Percentiles rank a stretch among this genome's conserved stretches.
Conservation (phyloP, 1,140 invertebrate species). For the Pogonomyrmex californicus region DNA sequence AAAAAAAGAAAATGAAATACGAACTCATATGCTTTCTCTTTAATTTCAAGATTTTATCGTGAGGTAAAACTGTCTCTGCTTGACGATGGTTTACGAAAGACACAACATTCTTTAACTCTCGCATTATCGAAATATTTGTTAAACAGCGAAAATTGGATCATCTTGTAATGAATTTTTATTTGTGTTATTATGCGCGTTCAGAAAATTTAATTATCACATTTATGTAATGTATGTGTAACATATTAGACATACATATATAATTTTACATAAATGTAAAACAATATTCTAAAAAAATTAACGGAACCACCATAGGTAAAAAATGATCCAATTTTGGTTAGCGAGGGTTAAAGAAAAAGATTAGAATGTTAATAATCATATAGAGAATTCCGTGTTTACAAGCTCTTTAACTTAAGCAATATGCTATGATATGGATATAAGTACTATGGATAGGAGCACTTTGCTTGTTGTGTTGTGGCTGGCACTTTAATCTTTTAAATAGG, state of each 20-base stretch:
- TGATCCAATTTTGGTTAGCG: conserved; percentile 5
- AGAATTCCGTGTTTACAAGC: conserved; percentile 76
- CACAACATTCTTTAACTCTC: conserved; percentile 4
- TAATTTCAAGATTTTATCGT: not conserved
- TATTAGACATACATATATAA: not conserved
- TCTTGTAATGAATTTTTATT: conserved; percentile 5
- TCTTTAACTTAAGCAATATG: conserved; percentile 78
- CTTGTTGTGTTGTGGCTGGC: conserved; percentile 78
- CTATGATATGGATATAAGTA: conserved; percentile 75
- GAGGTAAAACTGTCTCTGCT: not conserved
- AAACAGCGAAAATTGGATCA: not conserved
- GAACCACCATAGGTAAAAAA: not conserved
- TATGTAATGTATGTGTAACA: not conserved
- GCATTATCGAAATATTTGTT: not conserved
- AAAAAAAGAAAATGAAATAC: not conserved
- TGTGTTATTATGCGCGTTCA: not conserved
- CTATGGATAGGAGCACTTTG: conserved; percentile 77
- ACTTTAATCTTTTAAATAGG: conserved; percentile 73
- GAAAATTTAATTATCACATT: not conserved
- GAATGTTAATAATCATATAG: not conserved
- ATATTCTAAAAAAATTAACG: not conserved
- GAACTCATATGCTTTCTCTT: not conserved
- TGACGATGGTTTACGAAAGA: conserved; percentile 5
- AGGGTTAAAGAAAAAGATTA: conserved; percentile 22
- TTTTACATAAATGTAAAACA: not conserved